Evolutionary conservation across 2,797 vertebrate genomes (phyloP).

Genomic region (Hephaestus fuliginosus): DNA sequence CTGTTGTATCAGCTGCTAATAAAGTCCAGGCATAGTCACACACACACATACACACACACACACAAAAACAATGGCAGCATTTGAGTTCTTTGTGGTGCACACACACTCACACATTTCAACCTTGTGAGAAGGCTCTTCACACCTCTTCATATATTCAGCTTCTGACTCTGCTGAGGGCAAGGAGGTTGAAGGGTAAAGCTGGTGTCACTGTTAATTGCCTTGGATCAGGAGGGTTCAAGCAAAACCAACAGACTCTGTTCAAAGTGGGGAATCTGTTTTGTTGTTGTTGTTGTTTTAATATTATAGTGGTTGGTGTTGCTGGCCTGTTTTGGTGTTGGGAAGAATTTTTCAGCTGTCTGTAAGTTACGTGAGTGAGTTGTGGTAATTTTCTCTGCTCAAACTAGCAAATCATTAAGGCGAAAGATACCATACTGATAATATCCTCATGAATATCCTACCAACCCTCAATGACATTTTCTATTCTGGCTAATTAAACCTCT

Average conservation of each 20-base stretch:
- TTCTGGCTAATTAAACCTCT: background rate
- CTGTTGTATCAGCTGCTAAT: conserved; percentile 13
- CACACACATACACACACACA: conserved; percentile 13
- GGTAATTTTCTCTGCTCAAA: background rate
- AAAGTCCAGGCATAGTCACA: conserved; percentile 5
- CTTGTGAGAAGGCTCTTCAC: conserved; percentile 65
- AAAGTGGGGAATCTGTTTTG: background rate
- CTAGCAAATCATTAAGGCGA: background rate
- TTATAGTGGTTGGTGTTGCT: background rate
- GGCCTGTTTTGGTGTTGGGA: background rate
- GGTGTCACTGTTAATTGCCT: conserved; percentile 30
- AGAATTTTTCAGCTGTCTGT: background rate
- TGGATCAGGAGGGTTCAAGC: background rate
- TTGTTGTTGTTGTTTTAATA: background rate
- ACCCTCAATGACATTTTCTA: background rate
- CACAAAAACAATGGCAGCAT: background rate
- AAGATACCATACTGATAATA: background rate
- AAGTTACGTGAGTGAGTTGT: background rate
- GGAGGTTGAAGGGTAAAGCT: conserved; percentile 54
- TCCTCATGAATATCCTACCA: background rate
- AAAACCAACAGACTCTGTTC: background rate
- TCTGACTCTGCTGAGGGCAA: conserved; percentile 59
- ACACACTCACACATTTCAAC: conserved; percentile 46
- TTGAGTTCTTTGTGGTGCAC: conserved; percentile 7
- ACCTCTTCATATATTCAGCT: conserved; percentile 48